Evolutionary conservation across 2,113 vertebrate species (phyloP).

Genomic region (Erinaceus europaeus): DNA sequence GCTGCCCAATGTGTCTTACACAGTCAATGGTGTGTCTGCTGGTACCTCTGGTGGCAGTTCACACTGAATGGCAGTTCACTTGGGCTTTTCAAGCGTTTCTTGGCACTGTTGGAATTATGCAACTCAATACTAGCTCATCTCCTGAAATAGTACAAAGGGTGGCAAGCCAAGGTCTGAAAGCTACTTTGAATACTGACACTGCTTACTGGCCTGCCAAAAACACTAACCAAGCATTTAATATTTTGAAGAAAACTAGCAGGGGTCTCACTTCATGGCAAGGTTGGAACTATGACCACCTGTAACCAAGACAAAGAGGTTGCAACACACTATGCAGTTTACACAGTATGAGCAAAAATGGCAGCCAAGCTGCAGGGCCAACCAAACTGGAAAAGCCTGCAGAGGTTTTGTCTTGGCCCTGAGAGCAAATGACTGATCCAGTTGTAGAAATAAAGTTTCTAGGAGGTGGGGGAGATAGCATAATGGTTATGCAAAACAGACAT

Average conservation of each 20-base stretch:
- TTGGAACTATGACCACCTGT: neutral
- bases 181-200: neutral
- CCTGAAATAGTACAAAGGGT: neutral
- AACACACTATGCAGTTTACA: neutral
- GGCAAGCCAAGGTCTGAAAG: neutral
- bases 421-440: too few relatives aligned
- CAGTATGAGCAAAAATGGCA: rapidly evolving
- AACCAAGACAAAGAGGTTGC: neutral
- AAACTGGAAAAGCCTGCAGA: neutral
- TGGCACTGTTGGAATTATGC: neutral
- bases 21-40: neutral
- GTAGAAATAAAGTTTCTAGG: too few relatives aligned
- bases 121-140: neutral
- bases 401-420: neutral
- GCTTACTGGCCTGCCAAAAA: neutral
- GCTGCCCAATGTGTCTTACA: neutral
- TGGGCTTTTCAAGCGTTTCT: too few relatives aligned
- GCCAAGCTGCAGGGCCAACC: neutral
- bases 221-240: neutral
- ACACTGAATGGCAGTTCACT: too few relatives aligned
- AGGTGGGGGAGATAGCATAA: too few relatives aligned
- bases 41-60: neutral
- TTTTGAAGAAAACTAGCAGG: neutral
- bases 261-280: neutral
- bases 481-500: too few relatives aligned